Evolutionary conservation across 2,888 invertebrate species (phyloP), one percentile per base, ranked within the genome.

Genomic region (Agrochola lychnidis): DNA sequence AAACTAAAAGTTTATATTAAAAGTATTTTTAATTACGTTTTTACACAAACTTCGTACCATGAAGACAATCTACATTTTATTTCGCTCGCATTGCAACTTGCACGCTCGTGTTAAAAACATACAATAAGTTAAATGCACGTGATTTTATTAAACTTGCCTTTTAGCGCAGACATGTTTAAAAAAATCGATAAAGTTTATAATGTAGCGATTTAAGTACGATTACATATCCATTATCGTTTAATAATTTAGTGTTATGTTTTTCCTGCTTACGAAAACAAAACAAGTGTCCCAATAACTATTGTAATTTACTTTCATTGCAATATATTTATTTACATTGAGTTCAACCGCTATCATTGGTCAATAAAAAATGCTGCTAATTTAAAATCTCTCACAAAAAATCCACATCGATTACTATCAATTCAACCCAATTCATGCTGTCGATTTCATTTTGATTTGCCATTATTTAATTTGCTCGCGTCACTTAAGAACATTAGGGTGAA

Each of bases 371-470:
- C 25, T 51, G 64, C 48, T 56, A 81, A 76, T 84, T 81, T 84
- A 76, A 70, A 73, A 61, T 68, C 45, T 73, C 45, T 19, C 53
- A 69, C 51, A 78, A 73, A 73, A 70, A 73, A 64, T 14, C 61
- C 45, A 66, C 61, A 63, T 53, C 74, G 25, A 76, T 77, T 64
- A 77, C 62, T 40, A 68, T 74, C 78, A 83, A 83, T 85, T 81
- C n/a, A 70, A 57, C 42, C 67, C 81, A 85, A 86, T 85, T 83
- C 67, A 68, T 48, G 51, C 61, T 76, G 84, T 81, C 78, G 81
- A 78, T 84, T 83, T 61, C 51, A 76, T 86, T 80, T 70, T 76
- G 62, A 75, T 83, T 78, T 78, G 73, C 73, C 70, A 86, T 83
- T 86, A 86, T 77, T 78, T 81, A 72, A 86, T 83, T 73, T 56